phyloP scores from a whole-genome alignment of 2,888 invertebrate species.

The Chalcosyrphus nemorum region DNA sequence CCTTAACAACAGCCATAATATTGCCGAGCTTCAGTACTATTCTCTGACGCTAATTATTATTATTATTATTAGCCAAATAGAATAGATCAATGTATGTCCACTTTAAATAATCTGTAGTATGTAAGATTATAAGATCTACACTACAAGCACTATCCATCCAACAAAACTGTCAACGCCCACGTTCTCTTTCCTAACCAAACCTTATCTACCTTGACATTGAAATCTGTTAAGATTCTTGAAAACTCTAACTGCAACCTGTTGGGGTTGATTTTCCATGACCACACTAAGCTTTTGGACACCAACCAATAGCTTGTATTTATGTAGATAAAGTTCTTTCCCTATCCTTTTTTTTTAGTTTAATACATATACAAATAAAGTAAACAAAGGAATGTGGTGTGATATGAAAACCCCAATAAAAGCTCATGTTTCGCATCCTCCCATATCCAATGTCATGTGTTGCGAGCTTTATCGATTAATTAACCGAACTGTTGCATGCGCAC shows the following conservation, averaged over 20 bases:
- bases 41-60: no score
- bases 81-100: no score
- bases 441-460: slow-evolving; percentile 54
- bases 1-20: no score
- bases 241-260: slow-evolving; percentile 13
- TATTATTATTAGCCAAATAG: no score
- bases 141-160: no score
- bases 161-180: no score
- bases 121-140: no score
- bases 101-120: no score
- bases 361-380: background rate
- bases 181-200: background rate
- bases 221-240: background rate
- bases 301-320: background rate
- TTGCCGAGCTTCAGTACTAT: no score
- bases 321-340: background rate
- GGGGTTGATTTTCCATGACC: background rate
- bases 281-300: background rate
- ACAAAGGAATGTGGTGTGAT: background rate
- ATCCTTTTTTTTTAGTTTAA: background rate
- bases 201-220: background rate
- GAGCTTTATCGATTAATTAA: slow-evolving; percentile 50
- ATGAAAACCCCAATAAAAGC: background rate
- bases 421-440: background rate
- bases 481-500: slow-evolving; percentile 71